These are phyloP conservation scores for Drosophila monieri DNA, from an alignment of 2,888 invertebrate species.

Conservation along the genomic window DNA sequence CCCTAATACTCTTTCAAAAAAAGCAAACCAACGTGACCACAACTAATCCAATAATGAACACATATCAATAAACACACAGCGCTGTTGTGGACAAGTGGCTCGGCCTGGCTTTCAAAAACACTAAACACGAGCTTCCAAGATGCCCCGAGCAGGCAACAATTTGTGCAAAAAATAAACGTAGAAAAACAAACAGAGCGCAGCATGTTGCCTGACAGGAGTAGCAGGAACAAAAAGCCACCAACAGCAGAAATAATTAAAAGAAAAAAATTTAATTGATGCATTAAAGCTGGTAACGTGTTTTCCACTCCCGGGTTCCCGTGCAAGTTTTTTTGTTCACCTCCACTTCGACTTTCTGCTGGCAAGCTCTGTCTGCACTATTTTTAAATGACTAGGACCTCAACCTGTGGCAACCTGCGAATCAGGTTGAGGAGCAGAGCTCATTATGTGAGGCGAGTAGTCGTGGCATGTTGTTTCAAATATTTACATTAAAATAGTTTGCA, in stretches of 20 bases:
- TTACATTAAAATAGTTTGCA: slow-evolving; percentile 72
- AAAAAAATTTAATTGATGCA: slow-evolving; percentile 78
- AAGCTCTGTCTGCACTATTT: slow-evolving; percentile 63
- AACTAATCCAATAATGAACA: slow-evolving; percentile 79
- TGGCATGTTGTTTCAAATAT: slow-evolving; percentile 61
- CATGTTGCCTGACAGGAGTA: slow-evolving; percentile 63
- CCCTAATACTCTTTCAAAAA: neutral
- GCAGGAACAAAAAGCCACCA: slow-evolving; percentile 67
- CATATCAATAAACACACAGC: slow-evolving; percentile 76
- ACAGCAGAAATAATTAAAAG: slow-evolving; percentile 69
- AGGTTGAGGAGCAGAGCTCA: slow-evolving; percentile 50
- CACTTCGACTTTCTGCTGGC: slow-evolving; percentile 40
- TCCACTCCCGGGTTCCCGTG: slow-evolving; percentile 40
- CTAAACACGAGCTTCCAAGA: slow-evolving; percentile 51
- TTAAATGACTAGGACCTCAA: slow-evolving; percentile 52
- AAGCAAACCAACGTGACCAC: slow-evolving; percentile 21
- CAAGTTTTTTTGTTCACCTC: slow-evolving; percentile 32
- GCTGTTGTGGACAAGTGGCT: slow-evolving; percentile 57
- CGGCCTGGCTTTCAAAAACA: slow-evolving; percentile 68
- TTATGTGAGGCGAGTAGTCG: slow-evolving; percentile 47
- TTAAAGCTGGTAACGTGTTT: slow-evolving; percentile 73
- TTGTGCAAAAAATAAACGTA: slow-evolving; percentile 41
- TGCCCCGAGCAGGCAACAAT: slow-evolving; percentile 48
- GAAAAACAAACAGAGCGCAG: slow-evolving; percentile 61
- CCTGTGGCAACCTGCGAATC: slow-evolving; percentile 3